Base-by-base conservation (phyloP, 2,888 invertebrate species). In the Barypeithes pellucidus region DNA sequence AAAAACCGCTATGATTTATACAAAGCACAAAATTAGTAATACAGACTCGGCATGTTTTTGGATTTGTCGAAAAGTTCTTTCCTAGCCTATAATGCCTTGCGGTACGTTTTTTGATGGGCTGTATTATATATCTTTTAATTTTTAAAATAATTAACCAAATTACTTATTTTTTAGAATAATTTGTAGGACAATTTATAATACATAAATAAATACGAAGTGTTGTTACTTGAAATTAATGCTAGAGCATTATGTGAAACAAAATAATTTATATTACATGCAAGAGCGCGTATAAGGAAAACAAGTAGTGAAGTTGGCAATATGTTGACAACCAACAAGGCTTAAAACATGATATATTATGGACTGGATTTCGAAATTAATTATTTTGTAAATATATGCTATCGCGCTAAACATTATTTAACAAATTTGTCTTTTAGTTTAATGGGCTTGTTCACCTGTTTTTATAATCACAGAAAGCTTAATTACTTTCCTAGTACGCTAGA, bases 221-320 rank as follows among this genome's bases (percentile, higher is more conserved):
- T 43, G 43, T 43, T 43, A 0, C 3, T 5, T n/a, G 8, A 43
- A 43, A 43, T 43, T 43, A 12, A 43, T 43, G 43, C 16, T 43
- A 7, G 7, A 43, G 4, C n/a, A 43, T 43, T 43, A 16, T 43
- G 43, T 43, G 5, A 12, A 43, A 43, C 43, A 43, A 4, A 43
- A 43, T 43, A 43, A 43, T 43, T 43, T 43, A 43, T 43, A 43
- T 43, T 16, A 16, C 16, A 43, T 16, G 16, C 43, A 43, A 43
- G 43, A 43, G 43, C 43, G 43, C 43, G 14, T 43, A 2, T 43
- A n/a, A 43, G 43, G 43, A 43, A 43, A 43, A 43, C 43, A 43
- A 14, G 43, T 16, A 43, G 8, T 43, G 43, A 43, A 43, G 43
- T 43, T 43, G 43, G 43, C 43, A 43, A 43, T 43, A 43, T 43